Base-by-base conservation (phyloP, 1,140 invertebrate genomes). In the Cyphomyrmex costatus region DNA sequence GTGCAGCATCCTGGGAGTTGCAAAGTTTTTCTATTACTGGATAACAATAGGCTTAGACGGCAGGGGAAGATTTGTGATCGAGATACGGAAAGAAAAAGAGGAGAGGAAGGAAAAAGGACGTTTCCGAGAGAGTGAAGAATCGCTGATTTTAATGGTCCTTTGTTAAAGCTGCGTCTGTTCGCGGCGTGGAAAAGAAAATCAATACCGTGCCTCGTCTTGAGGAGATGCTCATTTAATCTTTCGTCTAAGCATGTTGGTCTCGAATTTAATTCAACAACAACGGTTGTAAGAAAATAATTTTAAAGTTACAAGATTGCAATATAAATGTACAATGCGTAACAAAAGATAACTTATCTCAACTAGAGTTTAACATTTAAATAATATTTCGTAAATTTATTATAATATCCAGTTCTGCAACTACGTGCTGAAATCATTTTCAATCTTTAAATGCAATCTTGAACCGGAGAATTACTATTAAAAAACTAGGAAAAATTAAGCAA, bases 131-230 rank as follows among this genome's bases (percentile, higher is more conserved):
- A 85, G 76, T 73, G 83, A 84, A 88, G 88, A 90, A 87, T 85
- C 89, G 76, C 49, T 80, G 89, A 89, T 91, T 91, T 91, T 91
- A 91, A 91, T 89, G 85, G 87, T 73, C 84, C 85, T 89, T 91
- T 91, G 88, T 89, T 87, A 88, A 78, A 86, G 53, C 77, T 66
- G 60, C 86, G 79, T 66, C 83, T 61, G 86, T 73, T 85, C 79
- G 76, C 61, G 56, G 76, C 74, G 42, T 77, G 78, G 63, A 71
- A 79, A 73, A 63, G 85, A 91, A 90, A 90, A 91, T 91, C 90
- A 91, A 91, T 91, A 91, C 73, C 33, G 14, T 10, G 61, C 36
- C 36, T 65, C 68, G 76, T 76, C 60, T 68, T 76, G 36, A 74
- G 78, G 73, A 74, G 76, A 58, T 56, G 33, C 58, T 61, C 87